Evolutionary conservation across 2,797 vertebrate species (phyloP), one percentile per base, ranked within the genome.

Genomic region (Luscinia luscinia): DNA sequence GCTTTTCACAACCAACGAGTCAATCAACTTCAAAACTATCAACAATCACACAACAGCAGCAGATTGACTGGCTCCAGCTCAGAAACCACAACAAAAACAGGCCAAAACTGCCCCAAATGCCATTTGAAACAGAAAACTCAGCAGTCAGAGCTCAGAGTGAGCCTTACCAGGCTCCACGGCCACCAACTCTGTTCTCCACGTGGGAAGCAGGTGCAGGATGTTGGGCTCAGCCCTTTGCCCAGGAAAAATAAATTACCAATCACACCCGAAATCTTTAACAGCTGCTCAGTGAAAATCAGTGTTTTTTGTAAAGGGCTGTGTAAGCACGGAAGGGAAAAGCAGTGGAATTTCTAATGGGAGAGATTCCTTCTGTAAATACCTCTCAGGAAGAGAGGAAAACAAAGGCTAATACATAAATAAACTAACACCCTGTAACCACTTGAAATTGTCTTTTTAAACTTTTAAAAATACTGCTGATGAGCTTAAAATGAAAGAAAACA

Each of bases 401-500:
- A 58, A 70, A 73, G 24, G 36, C 38, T 61, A 74, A 77, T 38
- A 67, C 77, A 49, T 59, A 89, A 93, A 86, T 41, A 79, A 83
- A 45, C 34, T 34, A 85, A 83, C 30, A 85, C 59, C 52, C 5
- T 66, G 18, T 15, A 84, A 18, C 51, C 63, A 70, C 67, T 66
- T 16, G 40, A 79, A 61, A 30, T 12, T 20, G 18, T 63, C 51
- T 61, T 75, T 93, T 90, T n/a, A 82, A 93, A 96, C 36, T 57
- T 61, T 68, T 88, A 24, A 57, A 81, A 84, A 92, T 61, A 83
- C 64, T 59, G 54, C 70, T 87, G 77, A 76, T 86, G 83, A 95
- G 54, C 70, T 89, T 93, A 87, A 96, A 94, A 93, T 52, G 54
- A 45, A 97, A 64, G 49, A 87, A 94, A 87, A 8, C 69, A 66